Evolutionary conservation across 1,140 invertebrate genomes (phyloP).

Genomic region (Archegozetes longisetosus): DNA sequence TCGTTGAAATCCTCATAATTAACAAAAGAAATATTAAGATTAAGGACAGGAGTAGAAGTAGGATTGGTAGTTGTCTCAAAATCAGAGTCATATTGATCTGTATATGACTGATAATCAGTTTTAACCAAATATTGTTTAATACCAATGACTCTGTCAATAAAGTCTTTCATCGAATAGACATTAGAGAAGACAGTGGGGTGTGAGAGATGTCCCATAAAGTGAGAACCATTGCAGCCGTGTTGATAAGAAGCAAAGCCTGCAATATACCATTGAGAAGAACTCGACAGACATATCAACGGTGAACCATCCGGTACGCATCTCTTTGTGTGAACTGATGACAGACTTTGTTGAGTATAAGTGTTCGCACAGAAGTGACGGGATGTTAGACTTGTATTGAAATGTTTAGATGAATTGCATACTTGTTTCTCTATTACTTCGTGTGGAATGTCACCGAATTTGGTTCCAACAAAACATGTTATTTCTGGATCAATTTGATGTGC

Average conservation of each 20-base stretch:
- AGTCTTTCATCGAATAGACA: conserved; percentile 1
- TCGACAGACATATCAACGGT: conserved; percentile 5
- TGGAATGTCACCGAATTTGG: neutral
- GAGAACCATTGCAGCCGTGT: neutral
- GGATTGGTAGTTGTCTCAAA: too few species aligned
- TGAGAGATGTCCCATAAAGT: neutral
- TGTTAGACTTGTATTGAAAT: neutral
- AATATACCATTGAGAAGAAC: conserved; percentile 3
- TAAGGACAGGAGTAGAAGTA: too few species aligned
- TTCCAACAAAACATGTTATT: conserved; percentile 9
- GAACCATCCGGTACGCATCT: conserved; percentile 1
- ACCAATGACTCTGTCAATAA: too few species aligned
- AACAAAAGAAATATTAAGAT: too few species aligned
- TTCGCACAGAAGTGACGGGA: neutral
- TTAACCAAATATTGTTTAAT: too few species aligned
- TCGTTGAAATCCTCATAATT: too few species aligned
- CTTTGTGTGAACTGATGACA: neutral
- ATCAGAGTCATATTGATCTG: too few species aligned
- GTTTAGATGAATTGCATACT: conserved; percentile 1
- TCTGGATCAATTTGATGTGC: conserved; percentile 8
- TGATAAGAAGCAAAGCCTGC: conserved; percentile 6
- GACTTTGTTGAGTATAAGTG: neutral
- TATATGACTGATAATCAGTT: too few species aligned
- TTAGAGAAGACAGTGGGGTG: conserved; percentile 9
- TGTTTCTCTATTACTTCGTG: conserved; percentile 1